Evolutionary conservation across 1,140 invertebrate genomes (phyloP).

Genomic region (Telenomus remus): DNA sequence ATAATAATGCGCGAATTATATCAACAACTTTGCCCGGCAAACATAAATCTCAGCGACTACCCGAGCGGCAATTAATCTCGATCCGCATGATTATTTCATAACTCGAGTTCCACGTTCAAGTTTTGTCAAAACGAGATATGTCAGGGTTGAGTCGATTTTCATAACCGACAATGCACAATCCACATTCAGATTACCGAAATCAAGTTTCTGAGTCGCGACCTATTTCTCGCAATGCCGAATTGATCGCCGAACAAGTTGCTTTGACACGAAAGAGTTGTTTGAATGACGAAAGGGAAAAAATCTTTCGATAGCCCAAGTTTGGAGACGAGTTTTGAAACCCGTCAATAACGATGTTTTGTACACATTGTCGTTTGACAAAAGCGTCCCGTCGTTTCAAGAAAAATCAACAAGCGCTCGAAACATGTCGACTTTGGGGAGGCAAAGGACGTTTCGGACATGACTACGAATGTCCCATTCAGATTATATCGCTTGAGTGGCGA

Average conservation of each 20-base stretch:
- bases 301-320: constrained; percentile 24
- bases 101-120: no score
- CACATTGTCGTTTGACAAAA: constrained; percentile 65
- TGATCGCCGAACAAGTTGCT: constrained; percentile 61
- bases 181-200: constrained; percentile 3
- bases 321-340: constrained; percentile 58
- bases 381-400: constrained; percentile 38
- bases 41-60: no score
- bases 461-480: constrained; percentile 58
- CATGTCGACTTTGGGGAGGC: constrained; percentile 54
- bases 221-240: constrained; percentile 63
- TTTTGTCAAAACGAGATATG: no score
- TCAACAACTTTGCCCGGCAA: no score
- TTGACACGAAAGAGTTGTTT: constrained; percentile 45
- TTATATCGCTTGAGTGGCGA: constrained; percentile 49
- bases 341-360: constrained; percentile 72
- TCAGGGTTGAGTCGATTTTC: neutral
- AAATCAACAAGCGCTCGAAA: constrained; percentile 60
- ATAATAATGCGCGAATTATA: constrained; percentile 31
- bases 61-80: no score
- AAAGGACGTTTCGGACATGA: constrained; percentile 57
- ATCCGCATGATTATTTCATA: no score
- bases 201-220: constrained; percentile 7
- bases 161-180: neutral
- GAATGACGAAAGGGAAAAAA: neutral